These are phyloP conservation scores for Tinea trinotella DNA, from an alignment of 2,888 invertebrate species.

Conservation along the genomic window DNA sequence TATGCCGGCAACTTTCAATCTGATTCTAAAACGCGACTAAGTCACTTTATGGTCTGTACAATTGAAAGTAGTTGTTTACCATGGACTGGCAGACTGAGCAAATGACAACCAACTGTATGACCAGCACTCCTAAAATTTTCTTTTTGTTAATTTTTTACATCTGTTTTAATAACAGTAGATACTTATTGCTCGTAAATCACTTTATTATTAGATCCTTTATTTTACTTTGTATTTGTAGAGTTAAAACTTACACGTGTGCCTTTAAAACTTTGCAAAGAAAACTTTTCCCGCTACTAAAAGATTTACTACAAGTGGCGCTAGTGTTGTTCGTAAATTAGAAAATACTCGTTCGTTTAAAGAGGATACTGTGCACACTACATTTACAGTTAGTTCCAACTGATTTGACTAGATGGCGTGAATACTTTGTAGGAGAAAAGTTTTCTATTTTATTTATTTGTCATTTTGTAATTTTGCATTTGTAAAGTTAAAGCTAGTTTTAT, in stretches of 20 bases:
- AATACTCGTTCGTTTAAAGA: not conserved
- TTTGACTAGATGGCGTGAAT: constrained; percentile 3
- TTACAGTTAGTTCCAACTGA: constrained; percentile 1
- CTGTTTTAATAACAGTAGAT: too few relatives aligned
- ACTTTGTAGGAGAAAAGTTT: not conserved
- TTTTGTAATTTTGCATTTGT: too few relatives aligned
- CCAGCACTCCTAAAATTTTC: too few relatives aligned
- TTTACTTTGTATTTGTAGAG: too few relatives aligned
- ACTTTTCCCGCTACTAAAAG: constrained; percentile 1
- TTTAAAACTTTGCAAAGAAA: not conserved
- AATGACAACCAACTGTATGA: too few relatives aligned
- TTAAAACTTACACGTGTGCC: not conserved
- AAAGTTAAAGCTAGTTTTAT: too few relatives aligned
- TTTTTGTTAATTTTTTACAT: too few relatives aligned
- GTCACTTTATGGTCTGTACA: too few relatives aligned
- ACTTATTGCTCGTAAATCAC: not conserved
- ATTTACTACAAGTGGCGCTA: not conserved
- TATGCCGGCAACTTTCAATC: too few relatives aligned
- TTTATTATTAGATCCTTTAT: not conserved
- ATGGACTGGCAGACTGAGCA: too few relatives aligned
- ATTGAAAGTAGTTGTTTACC: too few relatives aligned
- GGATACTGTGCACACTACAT: not conserved
- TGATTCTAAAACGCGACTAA: too few relatives aligned
- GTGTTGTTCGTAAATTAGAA: not conserved
- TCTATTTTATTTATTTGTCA: not conserved